Percentiles rank a stretch among this genome's conserved stretches.
phyloP scores from a whole-genome alignment of 2,797 vertebrate genomes.

The Prunella strophiata region DNA sequence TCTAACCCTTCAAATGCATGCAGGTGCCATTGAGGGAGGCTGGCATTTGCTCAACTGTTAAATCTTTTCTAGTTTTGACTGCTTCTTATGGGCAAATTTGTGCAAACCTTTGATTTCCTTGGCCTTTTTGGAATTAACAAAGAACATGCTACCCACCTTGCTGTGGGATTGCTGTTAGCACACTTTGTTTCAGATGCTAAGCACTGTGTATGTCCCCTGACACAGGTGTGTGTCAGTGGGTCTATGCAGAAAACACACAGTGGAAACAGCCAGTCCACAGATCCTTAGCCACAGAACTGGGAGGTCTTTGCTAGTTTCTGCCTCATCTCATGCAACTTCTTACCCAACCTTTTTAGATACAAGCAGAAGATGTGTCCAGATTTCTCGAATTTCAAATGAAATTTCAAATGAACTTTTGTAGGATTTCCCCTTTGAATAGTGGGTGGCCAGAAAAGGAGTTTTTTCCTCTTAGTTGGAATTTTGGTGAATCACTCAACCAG shows the following conservation, averaged over 20 bases:
- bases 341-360: background rate
- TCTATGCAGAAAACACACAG: background rate
- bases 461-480: background rate
- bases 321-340: background rate
- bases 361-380: background rate
- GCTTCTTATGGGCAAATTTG: background rate
- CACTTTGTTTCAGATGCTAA: background rate
- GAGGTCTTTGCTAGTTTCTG: background rate
- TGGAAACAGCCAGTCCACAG: background rate
- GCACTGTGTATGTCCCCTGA: background rate
- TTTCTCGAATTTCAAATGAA: background rate
- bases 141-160: background rate
- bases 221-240: background rate
- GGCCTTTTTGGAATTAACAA: background rate
- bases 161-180: background rate
- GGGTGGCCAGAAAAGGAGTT: background rate
- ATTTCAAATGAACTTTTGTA: background rate
- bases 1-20: background rate
- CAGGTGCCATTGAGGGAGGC: background rate
- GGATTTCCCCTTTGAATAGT: background rate
- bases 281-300: background rate
- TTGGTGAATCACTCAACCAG: background rate
- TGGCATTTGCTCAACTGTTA: background rate
- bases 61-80: background rate
- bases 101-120: background rate